Percentiles rank a stretch among this genome's conserved stretches.
These are phyloP conservation scores for Oophaga sylvatica DNA, from an alignment of 2,797 vertebrate species.

Conservation along the genomic window DNA sequence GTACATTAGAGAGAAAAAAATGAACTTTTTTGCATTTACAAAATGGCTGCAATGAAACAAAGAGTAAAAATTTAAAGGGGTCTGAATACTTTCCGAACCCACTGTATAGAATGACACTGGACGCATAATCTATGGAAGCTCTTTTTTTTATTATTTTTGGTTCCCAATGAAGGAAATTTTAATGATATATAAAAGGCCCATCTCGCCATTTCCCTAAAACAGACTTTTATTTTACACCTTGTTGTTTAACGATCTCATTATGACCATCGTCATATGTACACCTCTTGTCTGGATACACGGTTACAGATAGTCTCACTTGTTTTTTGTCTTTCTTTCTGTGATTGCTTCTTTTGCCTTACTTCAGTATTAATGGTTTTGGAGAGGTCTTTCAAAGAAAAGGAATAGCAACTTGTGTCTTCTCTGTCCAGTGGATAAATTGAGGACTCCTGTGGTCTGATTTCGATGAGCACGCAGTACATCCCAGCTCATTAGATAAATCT, in stretches of 20 bases:
- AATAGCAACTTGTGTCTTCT: background rate
- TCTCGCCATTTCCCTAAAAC: background rate
- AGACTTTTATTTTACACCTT: background rate
- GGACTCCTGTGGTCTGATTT: slow-evolving; percentile 31
- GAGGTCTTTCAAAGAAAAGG: slow-evolving; percentile 16
- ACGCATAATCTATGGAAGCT: no score
- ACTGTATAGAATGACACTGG: no score
- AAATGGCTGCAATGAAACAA: no score
- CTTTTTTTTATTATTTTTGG: no score
- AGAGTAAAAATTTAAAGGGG: no score
- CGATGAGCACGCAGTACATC: slow-evolving; percentile 18
- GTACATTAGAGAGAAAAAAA: no score
- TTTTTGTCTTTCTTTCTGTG: background rate
- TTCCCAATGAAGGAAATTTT: background rate
- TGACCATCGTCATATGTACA: background rate
- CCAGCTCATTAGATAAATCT: slow-evolving; percentile 54
- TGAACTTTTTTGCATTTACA: no score
- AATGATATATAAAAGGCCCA: background rate
- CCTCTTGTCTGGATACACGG: background rate
- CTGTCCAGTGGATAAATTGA: slow-evolving; percentile 18
- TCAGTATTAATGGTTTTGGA: background rate
- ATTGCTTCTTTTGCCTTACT: slow-evolving; percentile 1
- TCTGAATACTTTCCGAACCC: no score
- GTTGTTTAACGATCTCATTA: background rate
- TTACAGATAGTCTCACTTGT: background rate